These are phyloP conservation scores for Gopherus evgoodei DNA, from an alignment of 2,113 vertebrate species.

Conservation along the genomic window DNA sequence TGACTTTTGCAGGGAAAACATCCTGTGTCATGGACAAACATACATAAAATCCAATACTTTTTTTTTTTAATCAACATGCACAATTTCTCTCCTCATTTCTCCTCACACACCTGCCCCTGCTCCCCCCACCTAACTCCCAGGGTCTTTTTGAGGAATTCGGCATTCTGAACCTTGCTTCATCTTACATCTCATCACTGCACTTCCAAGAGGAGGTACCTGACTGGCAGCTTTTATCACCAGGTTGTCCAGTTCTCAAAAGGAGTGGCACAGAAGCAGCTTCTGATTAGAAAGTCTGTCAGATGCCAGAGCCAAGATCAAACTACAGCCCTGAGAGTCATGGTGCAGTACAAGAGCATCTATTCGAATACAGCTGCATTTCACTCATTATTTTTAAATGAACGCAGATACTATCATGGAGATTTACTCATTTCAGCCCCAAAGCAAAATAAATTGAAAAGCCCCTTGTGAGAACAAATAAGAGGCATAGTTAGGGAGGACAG, in stretches of 20 bases:
- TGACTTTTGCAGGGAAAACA: background rate
- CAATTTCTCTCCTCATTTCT: background rate
- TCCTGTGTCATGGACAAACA: background rate
- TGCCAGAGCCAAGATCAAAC: background rate
- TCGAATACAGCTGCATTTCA: background rate
- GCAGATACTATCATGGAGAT: background rate
- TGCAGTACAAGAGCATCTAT: background rate
- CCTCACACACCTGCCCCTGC: background rate
- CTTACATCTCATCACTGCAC: background rate
- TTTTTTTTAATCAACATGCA: background rate
- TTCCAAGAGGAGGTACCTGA: background rate
- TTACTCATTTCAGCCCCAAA: background rate
- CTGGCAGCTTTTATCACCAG: background rate
- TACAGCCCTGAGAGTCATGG: background rate
- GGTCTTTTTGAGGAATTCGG: background rate
- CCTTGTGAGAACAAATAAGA: background rate
- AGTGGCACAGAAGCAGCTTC: background rate
- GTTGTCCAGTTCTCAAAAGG: background rate
- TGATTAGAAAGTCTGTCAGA: background rate
- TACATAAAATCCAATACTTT: background rate
- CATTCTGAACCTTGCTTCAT: background rate
- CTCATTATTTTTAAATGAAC: background rate
- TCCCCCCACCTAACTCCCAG: background rate
- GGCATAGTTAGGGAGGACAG: background rate
- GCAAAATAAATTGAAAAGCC: background rate